Evolutionary conservation across 92 coral and sea anemone genomes (phyloP).

Genomic region (Phenganax marumi): DNA sequence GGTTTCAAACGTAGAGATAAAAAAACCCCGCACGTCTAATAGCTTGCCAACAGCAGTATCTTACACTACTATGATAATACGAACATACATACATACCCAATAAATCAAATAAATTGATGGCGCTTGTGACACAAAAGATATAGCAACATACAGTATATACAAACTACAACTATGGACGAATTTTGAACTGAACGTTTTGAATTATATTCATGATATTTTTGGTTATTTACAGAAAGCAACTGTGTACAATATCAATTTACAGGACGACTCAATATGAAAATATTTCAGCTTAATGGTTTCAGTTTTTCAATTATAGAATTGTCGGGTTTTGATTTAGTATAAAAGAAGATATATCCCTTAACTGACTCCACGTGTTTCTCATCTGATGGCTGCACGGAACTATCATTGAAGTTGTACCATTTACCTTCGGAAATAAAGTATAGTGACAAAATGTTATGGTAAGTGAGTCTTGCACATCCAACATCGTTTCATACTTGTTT

Average conservation of each 20-base stretch:
- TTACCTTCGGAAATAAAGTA: slow-evolving; percentile 56
- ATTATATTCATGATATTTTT: slow-evolving; percentile 5
- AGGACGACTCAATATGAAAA: background rate
- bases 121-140: too few relatives aligned
- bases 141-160: too few relatives aligned
- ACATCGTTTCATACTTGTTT: too few relatives aligned
- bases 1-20: too few relatives aligned
- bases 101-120: too few relatives aligned
- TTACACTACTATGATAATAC: too few relatives aligned
- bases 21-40: too few relatives aligned
- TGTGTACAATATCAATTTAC: slow-evolving; percentile 14
- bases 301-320: slow-evolving; percentile 90
- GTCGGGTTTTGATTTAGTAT: slow-evolving; percentile 91
- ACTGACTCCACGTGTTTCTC: slow-evolving; percentile 80
- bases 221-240: background rate
- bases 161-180: too few relatives aligned
- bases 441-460: background rate
- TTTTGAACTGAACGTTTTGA: background rate
- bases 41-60: too few relatives aligned
- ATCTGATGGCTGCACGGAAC: slow-evolving; percentile 77
- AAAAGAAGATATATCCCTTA: slow-evolving; percentile 95
- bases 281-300: slow-evolving; percentile 50
- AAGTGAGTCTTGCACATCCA: too few relatives aligned
- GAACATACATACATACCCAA: too few relatives aligned
- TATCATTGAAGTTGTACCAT: slow-evolving; percentile 98